Evolutionary conservation across 2,888 invertebrate genomes (phyloP), one percentile per base, ranked within the genome.

Genomic region (Dyspetes luteomarginatus): DNA sequence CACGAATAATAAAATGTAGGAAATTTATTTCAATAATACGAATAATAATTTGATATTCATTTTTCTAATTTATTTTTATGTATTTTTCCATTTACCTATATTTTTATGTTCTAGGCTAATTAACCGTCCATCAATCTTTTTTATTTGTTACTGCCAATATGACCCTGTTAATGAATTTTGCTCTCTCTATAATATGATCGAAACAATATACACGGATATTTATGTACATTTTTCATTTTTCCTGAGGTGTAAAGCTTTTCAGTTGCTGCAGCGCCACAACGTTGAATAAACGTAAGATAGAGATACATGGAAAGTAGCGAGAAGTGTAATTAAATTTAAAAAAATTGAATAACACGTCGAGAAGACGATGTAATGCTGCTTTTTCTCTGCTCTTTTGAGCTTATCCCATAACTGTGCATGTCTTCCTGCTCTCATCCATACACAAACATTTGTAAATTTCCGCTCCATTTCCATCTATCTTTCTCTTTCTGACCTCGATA

Each of bases 261-360:
- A 17, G 26, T 15, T 7, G 17, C 12, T 19, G 4, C n/a, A n/a
- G 12, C n/a, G 2, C 5, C 17, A 17, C 17, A 19, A 26, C 45
- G 64, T 50, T 50, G 65, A 65, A 65, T 50, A 65, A 48, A 72
- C 55, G 45, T 19, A 50, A 28, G 65, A 82, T 67, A 72, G 19
- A 48, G 56, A 52, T 64, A 73, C 7, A 56, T 56, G 77, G 52
- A 83, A 81, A 78, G 83, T 55, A 84, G 81, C 77, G 83, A 56
- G 60, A 62, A 55, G 79, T 79, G 82, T 86, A 85, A 86, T 84
- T 86, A 83, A 84, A 87, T 87, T 50, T 84, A 85, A 86, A 83
- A 86, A 85, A 85, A 86, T 87, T 86, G 85, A 87, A 85, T 87
- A 87, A 84, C 75, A 65, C 78, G 75, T 69, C 45, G 72, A 73